Evolutionary conservation across 2,113 vertebrate species (phyloP), one percentile per base, ranked within the genome.

Genomic region (Triplophysa tibetana): DNA sequence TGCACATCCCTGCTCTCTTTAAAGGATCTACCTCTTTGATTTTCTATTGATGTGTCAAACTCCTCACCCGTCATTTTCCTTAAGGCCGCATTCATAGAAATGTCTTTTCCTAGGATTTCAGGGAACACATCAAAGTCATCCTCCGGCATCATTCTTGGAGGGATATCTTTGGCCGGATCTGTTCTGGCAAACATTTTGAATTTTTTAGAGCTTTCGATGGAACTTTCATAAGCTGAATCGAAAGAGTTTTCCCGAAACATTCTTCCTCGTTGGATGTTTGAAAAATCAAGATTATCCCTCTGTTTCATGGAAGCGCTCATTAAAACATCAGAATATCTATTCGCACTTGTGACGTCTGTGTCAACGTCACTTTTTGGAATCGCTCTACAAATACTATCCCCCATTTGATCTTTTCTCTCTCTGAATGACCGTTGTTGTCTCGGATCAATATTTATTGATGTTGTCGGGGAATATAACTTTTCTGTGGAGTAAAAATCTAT

Each of bases 41-140:
- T 79, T 45, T 91, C 87, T 78, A 81, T 77, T 0, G 70, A 61
- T 67, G 4, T 54, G 3, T 90, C 89, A 17, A 84, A 48, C 41
- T 91, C 85, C 16, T 90, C 89, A 64, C 43, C 83, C 16, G 61
- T 5, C 56, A 81, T 78, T 58, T 81, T 91, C 85, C 86, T 89
- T 54, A 84, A 83, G 17, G 80, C 17, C 19, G 75, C 74, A n/a
- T 90, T 88, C 45, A 78, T 83, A 29, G 90, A 82, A 78, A 87
- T 82, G 64, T 89, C 87, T 80, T 81, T 16, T 85, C 79, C 89
- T 52, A 73, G 72, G 23, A 19, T 14, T 21, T 67, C 88, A 13
- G 67, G 45, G 54, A 81, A 61, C 77, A 77, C 8, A 54, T 88
- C 86, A 24, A 77, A 48, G 33, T 91, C 88, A 85, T 82, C 78